A percentile compares a stretch with the other conserved stretches of the same genome.
phyloP scores from a whole-genome alignment of 2,113 vertebrate species.

The Grus americana region DNA sequence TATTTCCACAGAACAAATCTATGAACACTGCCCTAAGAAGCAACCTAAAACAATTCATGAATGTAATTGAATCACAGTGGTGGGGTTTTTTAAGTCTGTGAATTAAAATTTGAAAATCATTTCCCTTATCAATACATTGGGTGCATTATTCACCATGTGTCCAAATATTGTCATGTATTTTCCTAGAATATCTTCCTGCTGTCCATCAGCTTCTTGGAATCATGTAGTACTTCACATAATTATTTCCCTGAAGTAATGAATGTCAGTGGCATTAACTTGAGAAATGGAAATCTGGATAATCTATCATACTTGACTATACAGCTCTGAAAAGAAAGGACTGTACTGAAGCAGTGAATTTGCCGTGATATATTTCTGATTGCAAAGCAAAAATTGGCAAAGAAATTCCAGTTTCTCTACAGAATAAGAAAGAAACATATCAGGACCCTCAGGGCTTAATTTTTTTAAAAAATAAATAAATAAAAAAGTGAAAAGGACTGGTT shows the following conservation, averaged over 20 bases:
- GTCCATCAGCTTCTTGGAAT: not conserved
- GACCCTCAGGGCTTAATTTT: not conserved
- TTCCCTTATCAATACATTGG: not conserved
- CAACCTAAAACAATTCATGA: not conserved
- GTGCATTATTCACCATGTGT: not conserved
- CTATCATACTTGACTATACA: not conserved
- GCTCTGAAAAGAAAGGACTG: not conserved
- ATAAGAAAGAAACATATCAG: not conserved
- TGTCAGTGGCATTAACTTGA: not conserved
- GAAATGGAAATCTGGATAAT: not conserved
- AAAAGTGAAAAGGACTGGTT: not conserved
- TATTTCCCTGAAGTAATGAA: not conserved
- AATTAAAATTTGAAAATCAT: not conserved
- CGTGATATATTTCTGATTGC: not conserved
- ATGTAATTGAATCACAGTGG: not conserved
- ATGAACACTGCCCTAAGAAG: not conserved
- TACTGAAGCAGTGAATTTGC: not conserved
- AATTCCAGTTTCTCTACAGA: not conserved
- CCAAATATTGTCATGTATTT: not conserved
- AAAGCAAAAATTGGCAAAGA: not conserved
- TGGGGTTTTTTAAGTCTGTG: accelerated
- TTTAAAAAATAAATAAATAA: not conserved
- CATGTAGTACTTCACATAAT: accelerated
- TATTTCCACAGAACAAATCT: not conserved
- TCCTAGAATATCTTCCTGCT: not conserved